Evolutionary conservation across 2,888 invertebrate species (phyloP), one percentile per base, ranked within the genome.

Genomic region (Andrena dorsata): DNA sequence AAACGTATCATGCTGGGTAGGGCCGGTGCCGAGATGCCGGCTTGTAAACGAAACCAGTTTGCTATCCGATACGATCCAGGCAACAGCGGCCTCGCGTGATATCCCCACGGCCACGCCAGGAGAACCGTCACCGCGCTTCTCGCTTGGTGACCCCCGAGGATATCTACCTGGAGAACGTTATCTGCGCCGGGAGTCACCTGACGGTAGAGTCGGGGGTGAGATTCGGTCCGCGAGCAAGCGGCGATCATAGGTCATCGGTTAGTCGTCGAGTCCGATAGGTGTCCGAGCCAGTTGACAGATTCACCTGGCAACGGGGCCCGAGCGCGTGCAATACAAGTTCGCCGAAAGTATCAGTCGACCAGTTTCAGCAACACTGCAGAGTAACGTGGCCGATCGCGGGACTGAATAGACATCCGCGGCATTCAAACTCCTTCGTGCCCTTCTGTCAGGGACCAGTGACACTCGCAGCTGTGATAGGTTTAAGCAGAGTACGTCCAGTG

Each of bases 11-110:
- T 93, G 93, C 91, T 90, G 93, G 93, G 93, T 92, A 93, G 93
- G 93, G 92, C 93, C 90, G 93, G 92, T 92, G 91, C 92, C 88
- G 93, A 92, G 93, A 94, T 93, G 93, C 92, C 92, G 94, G 90
- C 91, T 93, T 93, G 94, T 93, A 94, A 94, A 89, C 92, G 93
- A 93, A 94, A 94, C 94, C 93, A 94, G 94, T 94, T 94, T 93
- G 94, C 94, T 92, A 94, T 93, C 91, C 94, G 94, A 94, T 94
- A 92, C 93, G 93, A 94, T 92, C 93, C 94, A 93, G 92, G 93
- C 92, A 94, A 92, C 92, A 94, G 91, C 90, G 84, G 89, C 88
- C 85, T 89, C 89, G 88, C 89, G 90, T 89, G 88, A 90, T 90
- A 88, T 89, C 88, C 86, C 89, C 88, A 85, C 87, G 83, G 65